Evolutionary conservation across 2,113 vertebrate genomes (phyloP).

Genomic region (Progne subis): DNA sequence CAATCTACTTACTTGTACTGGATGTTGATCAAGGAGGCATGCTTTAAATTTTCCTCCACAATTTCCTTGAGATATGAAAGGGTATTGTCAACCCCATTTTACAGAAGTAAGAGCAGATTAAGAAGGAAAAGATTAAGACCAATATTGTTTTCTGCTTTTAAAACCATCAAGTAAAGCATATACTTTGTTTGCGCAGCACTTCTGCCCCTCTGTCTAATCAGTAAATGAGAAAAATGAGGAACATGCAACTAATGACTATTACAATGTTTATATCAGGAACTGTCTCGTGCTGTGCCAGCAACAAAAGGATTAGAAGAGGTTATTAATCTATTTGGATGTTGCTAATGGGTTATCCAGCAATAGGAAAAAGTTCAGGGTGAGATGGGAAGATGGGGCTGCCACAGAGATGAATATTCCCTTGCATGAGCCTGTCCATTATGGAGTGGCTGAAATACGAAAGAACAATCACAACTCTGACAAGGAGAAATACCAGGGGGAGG

Average conservation of each 20-base stretch:
- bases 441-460: neutral
- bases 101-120: neutral
- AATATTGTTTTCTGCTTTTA: neutral
- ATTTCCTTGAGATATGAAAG: neutral
- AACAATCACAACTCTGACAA: neutral
- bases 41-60: neutral
- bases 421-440: neutral
- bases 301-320: neutral
- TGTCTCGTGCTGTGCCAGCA: neutral
- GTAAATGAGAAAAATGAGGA: neutral
- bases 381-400: neutral
- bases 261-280: neutral
- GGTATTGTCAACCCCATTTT: neutral
- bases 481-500: neutral
- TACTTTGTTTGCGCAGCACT: neutral
- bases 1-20: neutral
- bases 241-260: accelerated
- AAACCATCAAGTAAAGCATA: neutral
- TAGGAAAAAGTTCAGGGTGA: neutral
- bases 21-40: neutral
- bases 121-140: neutral
- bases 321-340: neutral
- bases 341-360: neutral
- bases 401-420: neutral
- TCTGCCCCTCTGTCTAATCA: neutral